These are phyloP conservation scores for Podilymbus podiceps DNA, from an alignment of 2,113 vertebrate genomes.

Conservation along the genomic window DNA sequence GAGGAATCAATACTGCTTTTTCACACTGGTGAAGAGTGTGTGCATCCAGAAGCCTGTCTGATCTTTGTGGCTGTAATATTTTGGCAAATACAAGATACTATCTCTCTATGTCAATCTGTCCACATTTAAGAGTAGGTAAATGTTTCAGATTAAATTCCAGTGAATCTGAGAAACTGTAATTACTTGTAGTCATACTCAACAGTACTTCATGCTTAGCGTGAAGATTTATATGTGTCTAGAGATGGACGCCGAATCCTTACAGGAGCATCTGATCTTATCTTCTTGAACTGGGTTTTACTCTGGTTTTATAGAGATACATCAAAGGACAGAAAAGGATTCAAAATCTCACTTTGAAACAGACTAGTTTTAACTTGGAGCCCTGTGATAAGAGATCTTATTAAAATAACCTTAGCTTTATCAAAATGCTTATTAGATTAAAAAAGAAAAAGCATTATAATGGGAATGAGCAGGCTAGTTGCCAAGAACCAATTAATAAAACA, in stretches of 20 bases:
- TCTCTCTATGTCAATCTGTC: not conserved
- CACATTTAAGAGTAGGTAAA: not conserved
- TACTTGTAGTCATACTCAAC: not conserved
- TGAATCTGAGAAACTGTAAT: not conserved
- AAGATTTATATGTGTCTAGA: not conserved
- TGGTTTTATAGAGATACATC: not conserved
- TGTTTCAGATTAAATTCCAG: not conserved
- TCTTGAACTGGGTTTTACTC: not conserved
- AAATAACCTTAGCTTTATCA: slow-evolving; percentile 4
- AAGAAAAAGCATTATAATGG: not conserved
- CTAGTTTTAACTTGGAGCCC: not conserved
- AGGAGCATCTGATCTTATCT: not conserved
- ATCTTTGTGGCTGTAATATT: not conserved
- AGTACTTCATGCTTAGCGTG: not conserved
- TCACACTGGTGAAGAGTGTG: not conserved
- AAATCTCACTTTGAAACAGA: not conserved
- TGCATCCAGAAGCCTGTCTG: not conserved
- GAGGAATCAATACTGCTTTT: not conserved
- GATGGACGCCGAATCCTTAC: not conserved
- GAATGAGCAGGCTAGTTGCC: not conserved
- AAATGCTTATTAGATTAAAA: not conserved
- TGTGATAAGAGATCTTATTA: not conserved
- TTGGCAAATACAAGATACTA: not conserved
- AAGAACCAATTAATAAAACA: slow-evolving; percentile 23
- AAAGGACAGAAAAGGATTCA: not conserved